Evolutionary conservation across 2,113 vertebrate genomes (phyloP).

Genomic region (Hyperopisus bebe): DNA sequence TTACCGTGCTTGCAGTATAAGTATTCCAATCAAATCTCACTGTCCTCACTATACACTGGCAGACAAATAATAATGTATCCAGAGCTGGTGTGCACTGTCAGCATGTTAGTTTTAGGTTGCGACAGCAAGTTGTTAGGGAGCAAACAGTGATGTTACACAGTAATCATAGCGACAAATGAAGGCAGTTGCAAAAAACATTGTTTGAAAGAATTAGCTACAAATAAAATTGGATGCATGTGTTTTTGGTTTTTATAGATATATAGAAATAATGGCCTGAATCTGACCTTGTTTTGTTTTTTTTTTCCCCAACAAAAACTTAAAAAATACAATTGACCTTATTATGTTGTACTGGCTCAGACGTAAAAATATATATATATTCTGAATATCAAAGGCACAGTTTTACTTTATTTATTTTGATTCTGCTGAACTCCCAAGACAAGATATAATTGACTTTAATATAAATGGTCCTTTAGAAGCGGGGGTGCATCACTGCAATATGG

Average conservation of each 20-base stretch:
- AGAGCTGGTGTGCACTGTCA: neutral
- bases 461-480: neutral
- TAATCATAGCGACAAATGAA: neutral
- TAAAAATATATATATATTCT: neutral
- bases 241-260: neutral
- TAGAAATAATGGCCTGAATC: neutral
- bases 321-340: neutral
- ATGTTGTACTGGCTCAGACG: neutral
- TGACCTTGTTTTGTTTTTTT: neutral
- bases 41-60: neutral
- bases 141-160: neutral
- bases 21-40: neutral
- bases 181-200: neutral
- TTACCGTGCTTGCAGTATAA: neutral
- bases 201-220: neutral
- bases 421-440: neutral
- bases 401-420: neutral
- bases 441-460: neutral
- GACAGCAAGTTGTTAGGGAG: neutral
- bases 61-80: neutral
- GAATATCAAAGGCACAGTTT: neutral
- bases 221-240: neutral
- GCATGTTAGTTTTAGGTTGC: neutral
- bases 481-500: too few relatives aligned
- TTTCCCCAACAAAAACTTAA: neutral